Percentiles rank a stretch among this genome's conserved stretches.
Evolutionary conservation across 2,113 vertebrate species (phyloP).

Genomic region (Balaenoptera acutorostrata): DNA sequence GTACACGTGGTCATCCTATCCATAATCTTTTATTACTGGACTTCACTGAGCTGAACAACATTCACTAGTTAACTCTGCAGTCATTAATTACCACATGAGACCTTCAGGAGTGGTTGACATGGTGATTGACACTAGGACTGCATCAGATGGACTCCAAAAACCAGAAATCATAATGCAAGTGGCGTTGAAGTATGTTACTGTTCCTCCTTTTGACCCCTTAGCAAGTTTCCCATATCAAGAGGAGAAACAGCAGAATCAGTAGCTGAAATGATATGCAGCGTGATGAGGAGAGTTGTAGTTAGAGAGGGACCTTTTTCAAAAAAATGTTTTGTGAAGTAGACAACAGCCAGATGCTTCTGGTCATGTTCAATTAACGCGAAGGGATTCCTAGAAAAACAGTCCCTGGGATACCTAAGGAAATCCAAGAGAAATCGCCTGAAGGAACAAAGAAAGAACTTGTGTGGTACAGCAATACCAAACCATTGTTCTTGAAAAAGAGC

Average conservation of each 20-base stretch:
- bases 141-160: not conserved
- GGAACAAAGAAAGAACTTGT: conserved; percentile 62
- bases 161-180: not conserved
- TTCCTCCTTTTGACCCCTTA: not conserved
- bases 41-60: not conserved
- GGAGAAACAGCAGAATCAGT: conserved; percentile 13
- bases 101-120: not conserved
- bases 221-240: not conserved
- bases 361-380: conserved; percentile 60
- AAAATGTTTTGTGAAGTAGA: conserved; percentile 28
- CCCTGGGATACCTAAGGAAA: conserved; percentile 58
- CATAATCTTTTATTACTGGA: not conserved
- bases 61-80: not conserved
- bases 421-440: conserved; percentile 49
- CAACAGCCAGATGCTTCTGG: conserved; percentile 65
- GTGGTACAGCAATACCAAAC: conserved; percentile 25
- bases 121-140: not conserved
- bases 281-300: conserved; percentile 33
- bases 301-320: conserved; percentile 35
- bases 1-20: not conserved
- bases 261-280: conserved; percentile 52
- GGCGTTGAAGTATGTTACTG: not conserved
- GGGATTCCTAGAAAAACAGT: conserved; percentile 49
- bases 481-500: conserved; percentile 66
- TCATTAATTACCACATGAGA: not conserved